phyloP scores from a whole-genome alignment of 1,140 invertebrate genomes.

The Thaumatotibia leucotreta region DNA sequence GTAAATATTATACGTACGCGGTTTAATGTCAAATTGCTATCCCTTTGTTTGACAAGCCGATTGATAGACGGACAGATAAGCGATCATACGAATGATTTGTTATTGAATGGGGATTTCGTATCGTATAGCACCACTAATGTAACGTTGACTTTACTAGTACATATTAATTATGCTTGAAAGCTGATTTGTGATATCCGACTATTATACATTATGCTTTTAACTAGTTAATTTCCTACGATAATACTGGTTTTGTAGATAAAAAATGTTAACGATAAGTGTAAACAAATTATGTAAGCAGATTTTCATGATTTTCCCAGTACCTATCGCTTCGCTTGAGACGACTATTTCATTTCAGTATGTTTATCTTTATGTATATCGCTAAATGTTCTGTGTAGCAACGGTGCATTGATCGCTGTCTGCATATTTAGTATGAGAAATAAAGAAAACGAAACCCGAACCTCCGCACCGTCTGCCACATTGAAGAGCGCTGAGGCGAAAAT shows the following conservation, averaged over 20 bases:
- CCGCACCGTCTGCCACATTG: not conserved
- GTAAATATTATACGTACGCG: not conserved
- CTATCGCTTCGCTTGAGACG: too few species aligned
- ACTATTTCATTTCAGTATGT: not conserved
- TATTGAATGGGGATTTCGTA: not conserved
- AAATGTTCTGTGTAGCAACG: not conserved
- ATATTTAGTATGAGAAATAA: not conserved
- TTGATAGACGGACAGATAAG: not conserved
- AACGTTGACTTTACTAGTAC: not conserved
- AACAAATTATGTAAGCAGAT: too few species aligned
- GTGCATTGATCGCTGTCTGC: not conserved
- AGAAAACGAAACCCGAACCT: not conserved
- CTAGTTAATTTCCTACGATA: too few species aligned
- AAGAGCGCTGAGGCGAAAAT: not conserved
- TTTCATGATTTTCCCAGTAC: too few species aligned
- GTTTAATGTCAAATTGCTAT: not conserved
- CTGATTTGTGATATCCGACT: not conserved
- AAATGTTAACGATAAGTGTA: too few species aligned
- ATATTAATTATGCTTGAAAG: not conserved
- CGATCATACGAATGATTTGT: not conserved
- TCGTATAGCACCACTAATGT: not conserved
- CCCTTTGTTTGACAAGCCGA: not conserved
- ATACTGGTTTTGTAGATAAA: too few species aligned
- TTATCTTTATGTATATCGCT: not conserved
- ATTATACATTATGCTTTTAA: too few species aligned